Evolutionary conservation across 2,113 vertebrate species (phyloP).

Genomic region (Miniopterus natalensis): DNA sequence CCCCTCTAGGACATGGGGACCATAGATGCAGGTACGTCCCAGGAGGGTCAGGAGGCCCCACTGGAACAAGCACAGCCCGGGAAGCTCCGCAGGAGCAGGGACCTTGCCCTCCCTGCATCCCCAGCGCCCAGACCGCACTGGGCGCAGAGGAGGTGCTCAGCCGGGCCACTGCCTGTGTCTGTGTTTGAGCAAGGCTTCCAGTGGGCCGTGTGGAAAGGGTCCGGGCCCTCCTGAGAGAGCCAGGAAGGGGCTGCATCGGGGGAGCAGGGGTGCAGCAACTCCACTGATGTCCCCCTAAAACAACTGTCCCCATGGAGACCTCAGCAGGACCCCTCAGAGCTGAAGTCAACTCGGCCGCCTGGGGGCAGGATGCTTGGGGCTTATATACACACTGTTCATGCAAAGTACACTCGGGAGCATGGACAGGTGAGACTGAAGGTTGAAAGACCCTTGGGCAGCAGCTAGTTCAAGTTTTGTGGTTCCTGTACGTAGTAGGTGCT

Average conservation of each 20-base stretch:
- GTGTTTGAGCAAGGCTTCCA: background rate
- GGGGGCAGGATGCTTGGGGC: rapidly evolving
- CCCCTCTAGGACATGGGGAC: background rate
- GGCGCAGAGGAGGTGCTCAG: background rate
- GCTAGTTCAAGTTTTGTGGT: background rate
- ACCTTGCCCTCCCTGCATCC: background rate
- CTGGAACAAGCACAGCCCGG: background rate
- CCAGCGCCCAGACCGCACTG: rapidly evolving
- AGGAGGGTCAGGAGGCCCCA: background rate
- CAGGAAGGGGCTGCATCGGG: rapidly evolving
- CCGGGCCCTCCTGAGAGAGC: too few relatives aligned
- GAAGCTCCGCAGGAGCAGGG: rapidly evolving
- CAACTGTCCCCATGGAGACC: rapidly evolving
- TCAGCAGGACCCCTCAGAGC: background rate
- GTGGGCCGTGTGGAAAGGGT: rapidly evolving
- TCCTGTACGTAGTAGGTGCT: background rate
- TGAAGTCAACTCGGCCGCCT: background rate
- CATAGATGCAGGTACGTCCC: too few relatives aligned
- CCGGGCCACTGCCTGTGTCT: rapidly evolving
- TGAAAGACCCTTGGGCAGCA: background rate
- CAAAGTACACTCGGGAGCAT: too few relatives aligned
- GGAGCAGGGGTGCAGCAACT: background rate
- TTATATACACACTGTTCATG: rapidly evolving
- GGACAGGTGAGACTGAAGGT: rapidly evolving
- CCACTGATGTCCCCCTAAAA: background rate